These are phyloP conservation scores for Melanostigma gelatinosum DNA, from an alignment of 2,113 vertebrate species.

Conservation along the genomic window DNA sequence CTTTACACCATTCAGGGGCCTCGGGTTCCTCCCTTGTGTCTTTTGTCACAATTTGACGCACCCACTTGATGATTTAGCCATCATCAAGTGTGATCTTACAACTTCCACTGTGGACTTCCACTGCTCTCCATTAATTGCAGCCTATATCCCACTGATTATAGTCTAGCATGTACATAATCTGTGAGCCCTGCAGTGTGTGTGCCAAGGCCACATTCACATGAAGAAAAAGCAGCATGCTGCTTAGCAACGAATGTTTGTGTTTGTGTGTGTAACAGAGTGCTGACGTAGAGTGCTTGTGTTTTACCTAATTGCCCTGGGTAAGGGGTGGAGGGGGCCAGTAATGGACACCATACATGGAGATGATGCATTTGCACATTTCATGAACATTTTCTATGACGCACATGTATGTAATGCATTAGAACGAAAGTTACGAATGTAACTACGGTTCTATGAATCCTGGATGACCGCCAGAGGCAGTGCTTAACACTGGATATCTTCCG, in stretches of 20 bases:
- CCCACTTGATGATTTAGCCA: background rate
- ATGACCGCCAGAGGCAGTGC: no score
- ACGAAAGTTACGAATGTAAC: no score
- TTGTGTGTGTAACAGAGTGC: background rate
- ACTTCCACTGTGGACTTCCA: slow-evolving; percentile 1
- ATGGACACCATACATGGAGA: slow-evolving; percentile 6
- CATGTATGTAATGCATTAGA: no score
- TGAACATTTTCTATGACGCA: no score
- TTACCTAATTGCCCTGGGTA: slow-evolving; percentile 10
- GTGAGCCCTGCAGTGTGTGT: slow-evolving; percentile 26
- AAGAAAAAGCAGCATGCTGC: slow-evolving; percentile 60
- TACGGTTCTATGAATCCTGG: no score
- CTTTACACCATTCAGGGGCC: background rate
- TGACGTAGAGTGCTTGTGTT: slow-evolving; percentile 10
- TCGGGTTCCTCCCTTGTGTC: background rate
- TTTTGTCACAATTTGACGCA: background rate
- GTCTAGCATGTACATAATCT: slow-evolving; percentile 13
- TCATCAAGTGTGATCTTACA: slow-evolving; percentile 14
- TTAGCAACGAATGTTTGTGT: slow-evolving; percentile 60
- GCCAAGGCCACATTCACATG: slow-evolving; percentile 31
- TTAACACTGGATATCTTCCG: no score
- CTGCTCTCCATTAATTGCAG: slow-evolving; percentile 17
- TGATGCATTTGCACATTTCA: slow-evolving; percentile 13
- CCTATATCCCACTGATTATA: slow-evolving; percentile 36
- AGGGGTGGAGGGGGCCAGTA: background rate